Evolutionary conservation across 2,113 vertebrate genomes (phyloP), one percentile per base, ranked within the genome.

Genomic region (Anarrhichthys ocellatus): DNA sequence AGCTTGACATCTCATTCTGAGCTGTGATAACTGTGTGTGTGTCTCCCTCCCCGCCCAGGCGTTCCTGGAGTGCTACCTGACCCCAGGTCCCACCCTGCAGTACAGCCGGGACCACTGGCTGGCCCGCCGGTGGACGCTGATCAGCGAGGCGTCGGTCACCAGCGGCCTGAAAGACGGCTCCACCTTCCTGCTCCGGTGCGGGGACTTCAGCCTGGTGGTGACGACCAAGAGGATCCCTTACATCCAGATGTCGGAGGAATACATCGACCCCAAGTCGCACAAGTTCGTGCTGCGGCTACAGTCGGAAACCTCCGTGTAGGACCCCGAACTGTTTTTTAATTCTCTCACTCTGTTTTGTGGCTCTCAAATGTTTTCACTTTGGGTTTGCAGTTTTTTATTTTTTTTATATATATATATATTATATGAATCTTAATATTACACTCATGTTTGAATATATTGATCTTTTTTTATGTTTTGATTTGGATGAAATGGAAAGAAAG

Each of bases 251-350:
- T 96, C 96, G 0, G 98, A 99, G 94, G 97, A 98, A 72, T 99
- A 97, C 17, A 96, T 99, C 91, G 97, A 99, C 95, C 98, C 98
- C 90, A 99, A 99, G 85, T 98, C 97, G 0, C 97, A 99, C 96
- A 99, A 99, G 94, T 99, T 99, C 56, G 96, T 99, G 88, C 96
- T 99, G 95, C 96, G 97, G 88, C 93, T 99, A 93, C 98, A 99
- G 93, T 99, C 98, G 0, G 98, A 99, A 94, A 99, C 98, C 58
- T 99, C 98, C 0, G 97, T 99, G 91, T 99, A 95, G 92, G 69
- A 76, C 40, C 67, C 71, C 5, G 76, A 61, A 71, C 78, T 6
- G 72, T 20, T 50, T 61, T 7, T 62, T 29, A 54, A 7, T 83
- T 54, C 68, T 69, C 38, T 83, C 76, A 67, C 75, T 56, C 52